Conservation (phyloP, 92 coral and sea anemone species). For the Palythoa grandis region DNA sequence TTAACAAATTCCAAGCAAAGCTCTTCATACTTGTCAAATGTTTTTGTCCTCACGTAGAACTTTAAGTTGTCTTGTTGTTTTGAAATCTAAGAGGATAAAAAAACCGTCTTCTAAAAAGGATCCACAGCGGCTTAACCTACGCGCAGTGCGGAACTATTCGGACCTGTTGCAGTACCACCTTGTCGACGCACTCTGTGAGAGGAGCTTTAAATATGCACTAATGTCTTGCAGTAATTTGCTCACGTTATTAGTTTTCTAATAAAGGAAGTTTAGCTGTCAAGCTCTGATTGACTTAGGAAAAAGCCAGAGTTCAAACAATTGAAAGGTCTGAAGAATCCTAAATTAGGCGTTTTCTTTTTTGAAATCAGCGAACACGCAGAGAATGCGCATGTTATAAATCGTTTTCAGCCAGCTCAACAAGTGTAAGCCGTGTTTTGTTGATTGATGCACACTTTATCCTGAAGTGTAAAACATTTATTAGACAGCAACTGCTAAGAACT, state of each 20-base stretch:
- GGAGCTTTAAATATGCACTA: constrained; percentile 16
- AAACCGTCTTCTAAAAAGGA: not conserved
- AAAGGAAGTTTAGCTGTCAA: constrained; percentile 46
- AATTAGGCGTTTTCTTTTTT: not conserved
- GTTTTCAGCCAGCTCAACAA: not conserved
- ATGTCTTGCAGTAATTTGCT: constrained; percentile 27
- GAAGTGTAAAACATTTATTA: not conserved
- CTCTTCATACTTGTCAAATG: constrained; percentile 13
- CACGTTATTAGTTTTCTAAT: constrained; percentile 37
- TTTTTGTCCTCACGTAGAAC: not conserved
- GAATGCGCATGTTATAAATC: not conserved
- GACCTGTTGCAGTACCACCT: not conserved
- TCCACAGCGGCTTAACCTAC: not conserved
- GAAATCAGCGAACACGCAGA: constrained; percentile 2
- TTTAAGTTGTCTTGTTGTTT: not conserved
- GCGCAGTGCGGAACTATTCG: constrained; percentile 13
- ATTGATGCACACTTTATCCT: not conserved
- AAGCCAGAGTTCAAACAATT: constrained; percentile 27
- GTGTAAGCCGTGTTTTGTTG: not conserved
- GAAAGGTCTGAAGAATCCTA: constrained; percentile 2
- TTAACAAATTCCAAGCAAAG: constrained; percentile 8
- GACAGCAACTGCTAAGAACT: not conserved
- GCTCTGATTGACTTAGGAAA: constrained; percentile 34
- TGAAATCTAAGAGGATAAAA: not conserved
- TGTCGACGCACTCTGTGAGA: not conserved